Evolutionary conservation across 2,888 invertebrate species (phyloP).

Genomic region (Cataglyphis albicans): DNA sequence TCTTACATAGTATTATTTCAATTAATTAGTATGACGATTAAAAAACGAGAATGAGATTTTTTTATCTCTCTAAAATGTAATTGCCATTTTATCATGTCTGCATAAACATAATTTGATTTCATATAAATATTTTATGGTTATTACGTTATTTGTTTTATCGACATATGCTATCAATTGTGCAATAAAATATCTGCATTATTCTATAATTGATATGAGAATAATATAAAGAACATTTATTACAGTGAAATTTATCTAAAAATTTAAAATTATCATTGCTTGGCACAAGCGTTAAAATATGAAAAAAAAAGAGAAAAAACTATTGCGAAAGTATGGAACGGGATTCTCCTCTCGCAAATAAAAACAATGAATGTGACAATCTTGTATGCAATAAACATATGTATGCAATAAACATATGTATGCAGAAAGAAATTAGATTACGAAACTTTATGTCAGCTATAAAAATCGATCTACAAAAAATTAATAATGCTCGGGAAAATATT

Average conservation of each 20-base stretch:
- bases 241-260: neutral
- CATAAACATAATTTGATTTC: neutral
- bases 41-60: neutral
- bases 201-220: neutral
- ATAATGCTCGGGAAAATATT: neutral
- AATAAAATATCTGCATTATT: neutral
- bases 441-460: neutral
- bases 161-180: neutral
- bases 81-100: neutral
- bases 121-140: neutral
- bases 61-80: neutral
- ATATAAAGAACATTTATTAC: neutral
- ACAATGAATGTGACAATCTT: neutral
- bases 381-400: neutral
- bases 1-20: neutral
- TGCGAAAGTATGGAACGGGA: neutral
- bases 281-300: neutral
- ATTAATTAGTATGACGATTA: neutral
- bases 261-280: neutral
- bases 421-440: neutral
- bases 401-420: neutral
- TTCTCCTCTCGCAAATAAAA: neutral
- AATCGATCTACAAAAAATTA: neutral
- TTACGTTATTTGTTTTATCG: neutral
- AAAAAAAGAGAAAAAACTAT: neutral